Percentiles rank a stretch among this genome's conserved stretches.
Evolutionary conservation across 2,888 invertebrate species (phyloP).

Genomic region (Candidula unifasciata): DNA sequence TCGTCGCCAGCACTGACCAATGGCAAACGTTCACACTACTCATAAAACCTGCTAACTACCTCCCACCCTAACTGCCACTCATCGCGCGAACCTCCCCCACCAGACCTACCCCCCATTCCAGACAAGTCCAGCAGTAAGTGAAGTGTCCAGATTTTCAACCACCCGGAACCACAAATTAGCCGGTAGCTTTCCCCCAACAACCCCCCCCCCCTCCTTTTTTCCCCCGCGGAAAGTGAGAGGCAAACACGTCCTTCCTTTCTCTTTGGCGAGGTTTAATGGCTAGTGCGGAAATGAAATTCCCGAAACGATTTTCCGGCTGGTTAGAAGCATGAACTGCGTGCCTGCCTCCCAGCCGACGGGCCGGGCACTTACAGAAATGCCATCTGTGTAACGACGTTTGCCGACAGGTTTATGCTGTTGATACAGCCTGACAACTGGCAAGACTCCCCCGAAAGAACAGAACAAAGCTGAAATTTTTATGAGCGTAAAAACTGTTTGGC

Average conservation of each 20-base stretch:
- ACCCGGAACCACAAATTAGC: neutral
- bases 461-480: neutral
- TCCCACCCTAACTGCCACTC: too few species aligned
- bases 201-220: too few species aligned
- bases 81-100: too few species aligned
- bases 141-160: neutral
- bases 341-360: neutral
- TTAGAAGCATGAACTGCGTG: slow-evolving; percentile 17
- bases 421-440: slow-evolving; percentile 7
- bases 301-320: slow-evolving; percentile 34
- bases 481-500: neutral
- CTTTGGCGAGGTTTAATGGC: slow-evolving; percentile 5
- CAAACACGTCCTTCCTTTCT: slow-evolving; percentile 9
- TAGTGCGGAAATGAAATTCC: slow-evolving; percentile 25
- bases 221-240: neutral
- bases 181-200: neutral
- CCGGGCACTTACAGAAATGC: neutral
- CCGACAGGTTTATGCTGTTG: neutral
- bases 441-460: neutral
- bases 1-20: too few species aligned
- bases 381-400: slow-evolving; percentile 23
- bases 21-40: too few species aligned
- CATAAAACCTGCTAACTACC: too few species aligned
- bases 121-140: neutral
- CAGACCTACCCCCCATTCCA: too few species aligned